A percentile compares a stretch with the other conserved stretches of the same genome.
Evolutionary conservation across 2,888 invertebrate genomes (phyloP).

Genomic region (Anorthoa munda): DNA sequence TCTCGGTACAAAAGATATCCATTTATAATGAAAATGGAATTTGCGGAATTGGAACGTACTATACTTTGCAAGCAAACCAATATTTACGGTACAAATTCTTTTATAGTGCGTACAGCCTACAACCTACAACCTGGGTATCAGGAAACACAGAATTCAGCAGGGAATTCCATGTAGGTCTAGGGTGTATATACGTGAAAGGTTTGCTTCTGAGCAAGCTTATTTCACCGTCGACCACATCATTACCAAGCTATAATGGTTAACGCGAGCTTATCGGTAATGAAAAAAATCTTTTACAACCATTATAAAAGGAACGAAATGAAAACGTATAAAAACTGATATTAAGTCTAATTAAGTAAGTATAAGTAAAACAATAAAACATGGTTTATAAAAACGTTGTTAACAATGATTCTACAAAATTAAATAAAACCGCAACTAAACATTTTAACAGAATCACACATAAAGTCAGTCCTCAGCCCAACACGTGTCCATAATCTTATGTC

Average conservation of each 20-base stretch:
- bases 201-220: no score
- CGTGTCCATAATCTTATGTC: conserved; percentile 46
- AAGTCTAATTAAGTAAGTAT: not conserved
- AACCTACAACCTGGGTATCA: no score
- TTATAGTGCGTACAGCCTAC: no score
- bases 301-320: not conserved
- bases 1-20: not conserved
- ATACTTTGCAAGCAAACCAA: no score
- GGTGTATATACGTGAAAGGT: no score
- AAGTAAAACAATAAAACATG: not conserved
- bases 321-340: not conserved
- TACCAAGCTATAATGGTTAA: no score
- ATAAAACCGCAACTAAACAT: conserved; percentile 1
- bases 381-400: no score
- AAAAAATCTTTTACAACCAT: not conserved
- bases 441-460: conserved; percentile 14
- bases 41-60: not conserved
- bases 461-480: not conserved
- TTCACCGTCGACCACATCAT: no score
- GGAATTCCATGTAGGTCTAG: no score
- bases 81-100: not conserved
- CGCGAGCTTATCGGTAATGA: no score
- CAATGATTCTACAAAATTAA: not conserved
- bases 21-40: not conserved
- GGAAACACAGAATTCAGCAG: no score